These are phyloP conservation scores for Streptopelia turtur DNA, from an alignment of 2,797 vertebrate species.

Conservation along the genomic window DNA sequence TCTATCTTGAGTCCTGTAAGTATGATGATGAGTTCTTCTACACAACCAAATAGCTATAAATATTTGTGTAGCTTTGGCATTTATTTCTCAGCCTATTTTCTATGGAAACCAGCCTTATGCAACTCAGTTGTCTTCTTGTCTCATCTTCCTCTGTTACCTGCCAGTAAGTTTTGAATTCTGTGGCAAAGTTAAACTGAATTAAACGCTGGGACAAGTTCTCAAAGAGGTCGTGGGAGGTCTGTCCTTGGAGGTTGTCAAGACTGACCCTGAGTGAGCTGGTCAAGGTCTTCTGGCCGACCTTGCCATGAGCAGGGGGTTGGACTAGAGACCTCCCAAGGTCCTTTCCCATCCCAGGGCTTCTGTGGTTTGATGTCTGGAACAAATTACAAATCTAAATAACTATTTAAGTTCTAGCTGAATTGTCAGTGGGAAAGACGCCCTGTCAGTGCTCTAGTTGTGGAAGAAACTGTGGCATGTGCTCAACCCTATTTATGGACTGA, in stretches of 20 bases:
- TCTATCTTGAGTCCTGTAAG: neutral
- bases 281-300: neutral
- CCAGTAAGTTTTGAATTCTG: neutral
- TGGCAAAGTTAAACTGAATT: neutral
- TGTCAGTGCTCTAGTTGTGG: neutral
- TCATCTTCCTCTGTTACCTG: neutral
- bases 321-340: neutral
- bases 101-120: neutral
- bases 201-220: neutral
- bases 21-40: neutral
- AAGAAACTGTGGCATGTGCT: neutral
- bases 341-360: neutral
- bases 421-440: neutral
- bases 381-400: neutral
- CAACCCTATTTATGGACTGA: neutral
- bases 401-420: neutral
- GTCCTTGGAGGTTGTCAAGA: neutral
- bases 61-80: neutral
- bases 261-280: neutral
- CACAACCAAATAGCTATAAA: neutral
- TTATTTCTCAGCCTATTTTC: constrained; percentile 16
- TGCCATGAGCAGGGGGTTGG: neutral
- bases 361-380: neutral
- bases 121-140: neutral
- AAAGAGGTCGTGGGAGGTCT: neutral